These are phyloP conservation scores for Sarcophaga caerulescens DNA, from an alignment of 2,888 invertebrate species.

Conservation along the genomic window DNA sequence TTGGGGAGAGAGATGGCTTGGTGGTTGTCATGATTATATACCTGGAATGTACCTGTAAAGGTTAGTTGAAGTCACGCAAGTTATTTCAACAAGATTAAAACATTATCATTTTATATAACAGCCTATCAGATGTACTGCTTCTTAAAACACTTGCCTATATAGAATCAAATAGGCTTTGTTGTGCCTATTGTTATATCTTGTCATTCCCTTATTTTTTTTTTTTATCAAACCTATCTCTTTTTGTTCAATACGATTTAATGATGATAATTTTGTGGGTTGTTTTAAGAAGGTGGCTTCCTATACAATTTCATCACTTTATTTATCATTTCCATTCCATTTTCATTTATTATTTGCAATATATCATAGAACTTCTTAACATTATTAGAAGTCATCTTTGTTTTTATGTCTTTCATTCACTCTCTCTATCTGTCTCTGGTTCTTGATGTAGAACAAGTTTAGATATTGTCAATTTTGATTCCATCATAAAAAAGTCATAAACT, in stretches of 20 bases:
- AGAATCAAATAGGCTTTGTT: too few relatives aligned
- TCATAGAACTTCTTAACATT: slow-evolving; percentile 19
- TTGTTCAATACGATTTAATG: slow-evolving; percentile 53
- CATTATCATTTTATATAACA: too few relatives aligned
- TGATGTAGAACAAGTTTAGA: slow-evolving; percentile 34
- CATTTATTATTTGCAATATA: slow-evolving; percentile 31
- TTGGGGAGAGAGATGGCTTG: too few relatives aligned
- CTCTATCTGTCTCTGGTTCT: neutral
- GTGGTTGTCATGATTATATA: too few relatives aligned
- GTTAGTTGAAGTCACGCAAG: too few relatives aligned
- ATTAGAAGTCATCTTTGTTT: slow-evolving; percentile 9
- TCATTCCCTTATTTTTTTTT: neutral
- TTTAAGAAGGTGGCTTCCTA: neutral
- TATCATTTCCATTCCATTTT: slow-evolving; percentile 45
- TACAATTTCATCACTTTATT: slow-evolving; percentile 19
- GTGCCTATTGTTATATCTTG: neutral
- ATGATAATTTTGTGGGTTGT: slow-evolving; percentile 25
- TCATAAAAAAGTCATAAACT: slow-evolving; percentile 67
- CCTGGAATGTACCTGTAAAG: too few relatives aligned
- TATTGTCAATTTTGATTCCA: slow-evolving; percentile 55
- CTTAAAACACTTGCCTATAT: too few relatives aligned
- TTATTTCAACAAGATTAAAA: too few relatives aligned
- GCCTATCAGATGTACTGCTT: too few relatives aligned
- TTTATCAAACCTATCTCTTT: neutral
- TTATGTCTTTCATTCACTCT: slow-evolving; percentile 36